Percentiles rank a stretch among this genome's conserved stretches.
Evolutionary conservation across 2,113 vertebrate genomes (phyloP).

Genomic region (Panurus biarmicus): DNA sequence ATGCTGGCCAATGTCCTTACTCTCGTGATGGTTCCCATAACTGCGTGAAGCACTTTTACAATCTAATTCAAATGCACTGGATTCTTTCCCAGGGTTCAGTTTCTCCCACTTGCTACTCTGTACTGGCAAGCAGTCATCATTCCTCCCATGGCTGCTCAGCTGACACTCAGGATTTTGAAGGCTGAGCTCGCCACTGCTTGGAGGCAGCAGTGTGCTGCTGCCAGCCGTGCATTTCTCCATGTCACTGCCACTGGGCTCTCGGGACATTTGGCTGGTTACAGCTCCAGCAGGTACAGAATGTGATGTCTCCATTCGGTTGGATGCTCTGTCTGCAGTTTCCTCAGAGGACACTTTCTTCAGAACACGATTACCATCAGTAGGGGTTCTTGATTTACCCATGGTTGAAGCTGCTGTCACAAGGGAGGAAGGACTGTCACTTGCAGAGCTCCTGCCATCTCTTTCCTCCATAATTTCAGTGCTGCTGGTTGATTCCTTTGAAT

Average conservation of each 20-base stretch:
- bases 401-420: not conserved
- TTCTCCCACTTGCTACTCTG: conserved; percentile 50
- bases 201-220: not conserved
- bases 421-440: not conserved
- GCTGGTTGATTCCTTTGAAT: not conserved
- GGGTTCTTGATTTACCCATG: not conserved
- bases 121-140: not conserved
- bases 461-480: not conserved
- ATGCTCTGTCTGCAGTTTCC: not conserved
- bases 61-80: not conserved
- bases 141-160: not conserved
- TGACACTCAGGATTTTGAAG: not conserved
- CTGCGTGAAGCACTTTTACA: not conserved
- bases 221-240: not conserved
- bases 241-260: not conserved
- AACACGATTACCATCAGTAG: not conserved
- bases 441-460: not conserved
- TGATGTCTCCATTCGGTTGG: not conserved
- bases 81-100: conserved; percentile 21
- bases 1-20: not conserved
- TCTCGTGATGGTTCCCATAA: not conserved
- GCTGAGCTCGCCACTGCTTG: not conserved
- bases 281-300: not conserved
- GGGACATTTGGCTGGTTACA: not conserved
- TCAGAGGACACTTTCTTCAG: not conserved